Conservation (phyloP, 2,113 vertebrate species). For the Ornithorhynchus anatinus region DNA sequence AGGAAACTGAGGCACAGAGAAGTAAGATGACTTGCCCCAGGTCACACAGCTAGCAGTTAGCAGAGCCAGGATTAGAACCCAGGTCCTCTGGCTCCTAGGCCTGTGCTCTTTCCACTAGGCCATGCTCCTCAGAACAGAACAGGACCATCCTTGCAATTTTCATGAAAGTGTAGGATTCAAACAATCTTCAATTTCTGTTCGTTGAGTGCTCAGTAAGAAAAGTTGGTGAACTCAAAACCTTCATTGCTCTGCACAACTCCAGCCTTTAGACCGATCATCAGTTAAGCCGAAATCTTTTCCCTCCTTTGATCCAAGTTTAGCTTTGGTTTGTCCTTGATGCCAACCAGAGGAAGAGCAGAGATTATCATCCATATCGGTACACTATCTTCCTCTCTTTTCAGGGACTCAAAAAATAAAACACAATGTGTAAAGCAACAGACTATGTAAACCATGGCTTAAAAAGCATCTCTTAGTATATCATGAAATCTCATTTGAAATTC, state of each 20-base stretch:
- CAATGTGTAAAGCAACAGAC: slow-evolving; percentile 46
- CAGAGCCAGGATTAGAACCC: too few species aligned
- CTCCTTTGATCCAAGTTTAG: slow-evolving; percentile 21
- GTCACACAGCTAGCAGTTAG: too few species aligned
- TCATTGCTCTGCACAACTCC: background rate
- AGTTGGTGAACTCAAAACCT: slow-evolving; percentile 19
- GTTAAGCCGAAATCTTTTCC: slow-evolving; percentile 14
- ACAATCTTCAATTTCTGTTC: slow-evolving; percentile 13
- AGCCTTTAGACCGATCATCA: background rate
- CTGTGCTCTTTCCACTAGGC: too few species aligned
- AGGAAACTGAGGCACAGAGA: too few species aligned
- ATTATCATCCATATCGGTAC: slow-evolving; percentile 37
- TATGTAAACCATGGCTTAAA: slow-evolving; percentile 52
- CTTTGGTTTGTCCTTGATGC: slow-evolving; percentile 31
- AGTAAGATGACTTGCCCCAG: too few species aligned
- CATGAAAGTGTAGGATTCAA: slow-evolving; percentile 3
- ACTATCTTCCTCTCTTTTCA: slow-evolving; percentile 27
- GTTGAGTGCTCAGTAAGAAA: background rate
- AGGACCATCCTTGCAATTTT: background rate
- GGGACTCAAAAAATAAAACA: slow-evolving; percentile 40
- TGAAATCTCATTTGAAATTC: slow-evolving; percentile 64
- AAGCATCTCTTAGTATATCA: slow-evolving; percentile 42
- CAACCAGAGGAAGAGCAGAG: slow-evolving; percentile 29
- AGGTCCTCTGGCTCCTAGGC: too few species aligned
- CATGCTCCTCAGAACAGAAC: too few species aligned